Evolutionary conservation across 1,140 invertebrate species (phyloP).

Genomic region (Cepaea nemoralis): DNA sequence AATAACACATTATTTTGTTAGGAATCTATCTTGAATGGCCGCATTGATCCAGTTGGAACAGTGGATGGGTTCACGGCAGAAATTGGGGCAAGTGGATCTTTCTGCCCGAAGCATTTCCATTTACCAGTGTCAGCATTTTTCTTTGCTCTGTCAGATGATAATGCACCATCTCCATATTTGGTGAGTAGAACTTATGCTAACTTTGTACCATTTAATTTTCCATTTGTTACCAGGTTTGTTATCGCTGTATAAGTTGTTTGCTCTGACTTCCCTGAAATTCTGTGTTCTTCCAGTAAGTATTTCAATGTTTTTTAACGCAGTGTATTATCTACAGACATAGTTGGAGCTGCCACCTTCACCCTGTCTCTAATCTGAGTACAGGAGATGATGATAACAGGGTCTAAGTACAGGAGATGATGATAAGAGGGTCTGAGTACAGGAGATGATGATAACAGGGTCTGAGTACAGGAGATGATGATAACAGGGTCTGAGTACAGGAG

Average conservation of each 20-base stretch:
- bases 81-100: constrained; percentile 91
- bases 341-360: too few species aligned
- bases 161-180: constrained; percentile 93
- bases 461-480: too few species aligned
- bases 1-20: too few species aligned
- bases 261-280: background rate
- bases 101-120: constrained; percentile 89
- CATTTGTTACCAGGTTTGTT: background rate
- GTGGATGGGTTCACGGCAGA: constrained; percentile 94
- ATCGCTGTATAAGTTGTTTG: background rate
- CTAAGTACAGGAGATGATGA: too few species aligned
- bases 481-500: too few species aligned
- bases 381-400: too few species aligned
- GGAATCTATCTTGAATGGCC: constrained; percentile 92
- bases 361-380: too few species aligned
- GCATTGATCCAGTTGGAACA: constrained; percentile 88
- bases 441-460: too few species aligned
- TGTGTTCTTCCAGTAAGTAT: background rate
- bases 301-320: constrained; percentile 54
- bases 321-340: too few species aligned
- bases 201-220: background rate
- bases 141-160: constrained; percentile 91
- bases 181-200: constrained; percentile 74
- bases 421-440: too few species aligned
- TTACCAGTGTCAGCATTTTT: constrained; percentile 95